Conservation (phyloP, 2,888 invertebrate species). For the Ctena decussata region DNA sequence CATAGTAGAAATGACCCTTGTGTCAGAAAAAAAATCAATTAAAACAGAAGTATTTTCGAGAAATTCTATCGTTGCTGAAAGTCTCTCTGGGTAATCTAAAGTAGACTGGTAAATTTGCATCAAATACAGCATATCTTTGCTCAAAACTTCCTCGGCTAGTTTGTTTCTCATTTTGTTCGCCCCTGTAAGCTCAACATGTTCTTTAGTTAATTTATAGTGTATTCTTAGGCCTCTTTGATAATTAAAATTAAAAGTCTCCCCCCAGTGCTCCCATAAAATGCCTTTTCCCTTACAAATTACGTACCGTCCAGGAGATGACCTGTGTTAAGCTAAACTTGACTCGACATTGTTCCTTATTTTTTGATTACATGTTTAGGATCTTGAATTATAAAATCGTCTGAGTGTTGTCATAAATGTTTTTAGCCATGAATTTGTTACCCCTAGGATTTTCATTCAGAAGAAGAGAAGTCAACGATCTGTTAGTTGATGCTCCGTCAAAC, state of each 20-base stretch:
- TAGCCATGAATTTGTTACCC: background rate
- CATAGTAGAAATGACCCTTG: background rate
- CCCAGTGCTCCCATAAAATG: background rate
- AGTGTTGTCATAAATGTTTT: conserved; percentile 31
- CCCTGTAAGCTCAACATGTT: too few species aligned
- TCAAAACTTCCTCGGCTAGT: too few species aligned
- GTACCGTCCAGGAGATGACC: background rate
- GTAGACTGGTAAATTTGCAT: background rate
- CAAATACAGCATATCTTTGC: too few species aligned
- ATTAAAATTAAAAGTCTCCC: background rate
- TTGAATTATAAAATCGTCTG: conserved; percentile 41
- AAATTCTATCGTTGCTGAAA: background rate
- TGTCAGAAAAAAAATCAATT: background rate
- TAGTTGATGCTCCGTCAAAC: conserved; percentile 50
- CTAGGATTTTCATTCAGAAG: conserved; percentile 27
- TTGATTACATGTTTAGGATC: conserved; percentile 52
- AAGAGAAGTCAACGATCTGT: conserved; percentile 39
- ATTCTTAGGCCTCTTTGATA: background rate
- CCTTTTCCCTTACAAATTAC: background rate
- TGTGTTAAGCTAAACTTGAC: conserved; percentile 22
- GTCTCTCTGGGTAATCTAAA: background rate
- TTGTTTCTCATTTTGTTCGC: too few species aligned
- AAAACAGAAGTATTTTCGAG: background rate
- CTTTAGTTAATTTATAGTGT: too few species aligned
- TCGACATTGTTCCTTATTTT: conserved; percentile 47